Conservation (phyloP, 2,888 invertebrate genomes). For the Apamea sordens region DNA sequence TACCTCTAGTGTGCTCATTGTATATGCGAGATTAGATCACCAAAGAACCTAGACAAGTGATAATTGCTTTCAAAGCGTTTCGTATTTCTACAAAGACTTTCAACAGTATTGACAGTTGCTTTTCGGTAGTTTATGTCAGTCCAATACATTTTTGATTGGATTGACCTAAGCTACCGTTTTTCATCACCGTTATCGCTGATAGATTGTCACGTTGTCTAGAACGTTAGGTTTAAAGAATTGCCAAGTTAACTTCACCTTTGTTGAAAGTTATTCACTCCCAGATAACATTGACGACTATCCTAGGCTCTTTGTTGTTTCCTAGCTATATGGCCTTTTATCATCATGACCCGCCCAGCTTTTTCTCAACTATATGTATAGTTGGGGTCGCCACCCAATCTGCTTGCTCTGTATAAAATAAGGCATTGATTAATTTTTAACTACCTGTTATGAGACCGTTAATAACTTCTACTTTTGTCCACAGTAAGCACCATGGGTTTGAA, state of each 20-base stretch:
- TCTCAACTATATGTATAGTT: not conserved
- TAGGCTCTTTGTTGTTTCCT: not conserved
- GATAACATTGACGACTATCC: not conserved
- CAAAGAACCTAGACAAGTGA: not conserved
- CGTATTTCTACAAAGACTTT: too few relatives aligned
- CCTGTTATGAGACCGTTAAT: not conserved
- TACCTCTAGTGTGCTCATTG: not conserved
- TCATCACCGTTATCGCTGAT: not conserved
- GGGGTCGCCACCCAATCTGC: not conserved
- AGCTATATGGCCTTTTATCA: not conserved
- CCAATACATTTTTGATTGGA: not conserved
- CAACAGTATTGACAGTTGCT: too few relatives aligned
- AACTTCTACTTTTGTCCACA: slow-evolving; percentile 11
- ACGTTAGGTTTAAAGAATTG: not conserved
- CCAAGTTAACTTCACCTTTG: not conserved
- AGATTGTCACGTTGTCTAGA: not conserved
- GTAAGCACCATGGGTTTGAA: slow-evolving; percentile 54
- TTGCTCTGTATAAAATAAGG: not conserved
- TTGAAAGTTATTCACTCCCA: not conserved
- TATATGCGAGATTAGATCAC: not conserved
- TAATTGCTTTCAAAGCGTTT: too few relatives aligned
- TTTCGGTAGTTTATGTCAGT: too few relatives aligned
- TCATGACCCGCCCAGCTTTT: not conserved
- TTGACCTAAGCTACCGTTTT: not conserved
- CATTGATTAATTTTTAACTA: not conserved